Evolutionary conservation across 2,888 invertebrate genomes (phyloP).

Genomic region (Tipula lateralis): DNA sequence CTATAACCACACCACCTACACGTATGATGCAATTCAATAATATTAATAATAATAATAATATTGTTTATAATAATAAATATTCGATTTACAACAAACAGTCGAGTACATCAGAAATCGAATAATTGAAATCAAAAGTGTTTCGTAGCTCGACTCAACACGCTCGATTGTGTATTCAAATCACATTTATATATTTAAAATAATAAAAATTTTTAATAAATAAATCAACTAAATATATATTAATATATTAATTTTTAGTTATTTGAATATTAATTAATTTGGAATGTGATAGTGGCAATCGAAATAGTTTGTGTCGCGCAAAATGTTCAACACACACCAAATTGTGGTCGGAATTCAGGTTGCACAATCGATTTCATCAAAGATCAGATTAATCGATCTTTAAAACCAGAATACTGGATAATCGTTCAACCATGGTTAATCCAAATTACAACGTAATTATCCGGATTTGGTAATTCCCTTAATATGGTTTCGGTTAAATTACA

Average conservation of each 20-base stretch:
- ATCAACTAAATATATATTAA: not conserved
- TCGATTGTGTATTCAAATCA: not conserved
- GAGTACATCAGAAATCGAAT: not conserved
- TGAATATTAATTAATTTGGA: not conserved
- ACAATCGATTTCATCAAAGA: too few species aligned
- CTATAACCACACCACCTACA: not conserved
- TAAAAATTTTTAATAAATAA: not conserved
- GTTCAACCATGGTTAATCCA: not conserved
- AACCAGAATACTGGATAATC: too few species aligned
- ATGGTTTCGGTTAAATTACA: not conserved
- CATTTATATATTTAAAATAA: not conserved
- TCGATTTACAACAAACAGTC: not conserved
- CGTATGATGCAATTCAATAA: not conserved
- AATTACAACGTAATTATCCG: not conserved
- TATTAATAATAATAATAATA: not conserved
- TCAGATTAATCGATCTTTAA: too few species aligned
- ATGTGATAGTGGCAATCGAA: too few species aligned
- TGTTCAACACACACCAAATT: too few species aligned
- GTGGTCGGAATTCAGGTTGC: too few species aligned
- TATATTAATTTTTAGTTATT: not conserved
- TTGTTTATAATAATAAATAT: not conserved
- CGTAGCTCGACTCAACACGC: not conserved
- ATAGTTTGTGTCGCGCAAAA: too few species aligned
- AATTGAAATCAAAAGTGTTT: conserved; percentile 21
- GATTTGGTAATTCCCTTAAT: not conserved